Conservation (phyloP, 2,888 invertebrate genomes). For the Mesorhabditis belari region DNA sequence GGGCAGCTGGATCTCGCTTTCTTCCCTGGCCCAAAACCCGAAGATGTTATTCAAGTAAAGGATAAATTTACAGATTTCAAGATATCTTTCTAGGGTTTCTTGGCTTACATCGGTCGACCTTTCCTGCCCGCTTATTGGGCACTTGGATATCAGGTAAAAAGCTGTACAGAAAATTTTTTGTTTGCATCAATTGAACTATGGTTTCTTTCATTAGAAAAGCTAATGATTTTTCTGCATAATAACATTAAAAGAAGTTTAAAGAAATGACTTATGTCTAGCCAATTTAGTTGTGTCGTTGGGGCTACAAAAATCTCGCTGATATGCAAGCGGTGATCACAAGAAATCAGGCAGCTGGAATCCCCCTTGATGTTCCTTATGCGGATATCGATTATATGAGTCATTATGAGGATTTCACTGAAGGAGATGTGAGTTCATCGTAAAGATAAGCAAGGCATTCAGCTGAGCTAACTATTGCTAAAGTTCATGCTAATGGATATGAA, state of each 20-base stretch:
- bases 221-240: not conserved
- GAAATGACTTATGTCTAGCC: not conserved
- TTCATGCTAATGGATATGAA: not conserved
- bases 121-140: slow-evolving; percentile 52
- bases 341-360: slow-evolving; percentile 34
- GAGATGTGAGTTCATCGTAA: slow-evolving; percentile 13
- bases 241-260: too few species aligned
- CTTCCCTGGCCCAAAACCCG: slow-evolving; percentile 54
- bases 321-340: slow-evolving; percentile 36
- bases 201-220: not conserved
- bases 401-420: slow-evolving; percentile 29
- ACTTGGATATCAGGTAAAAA: slow-evolving; percentile 41
- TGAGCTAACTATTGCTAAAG: not conserved
- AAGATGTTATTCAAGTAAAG: slow-evolving; percentile 47
- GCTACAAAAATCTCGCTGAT: slow-evolving; percentile 34
- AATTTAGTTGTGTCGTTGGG: slow-evolving; percentile 35
- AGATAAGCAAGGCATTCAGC: not conserved
- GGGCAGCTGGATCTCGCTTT: slow-evolving; percentile 52
- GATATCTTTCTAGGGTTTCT: slow-evolving; percentile 37
- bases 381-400: slow-evolving; percentile 44
- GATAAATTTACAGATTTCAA: not conserved
- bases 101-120: slow-evolving; percentile 43
- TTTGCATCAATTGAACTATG: too few species aligned
- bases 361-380: slow-evolving; percentile 41
- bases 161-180: not conserved